These are phyloP conservation scores for Auanema sp. DNA, from an alignment of 2,888 invertebrate genomes.

Conservation along the genomic window DNA sequence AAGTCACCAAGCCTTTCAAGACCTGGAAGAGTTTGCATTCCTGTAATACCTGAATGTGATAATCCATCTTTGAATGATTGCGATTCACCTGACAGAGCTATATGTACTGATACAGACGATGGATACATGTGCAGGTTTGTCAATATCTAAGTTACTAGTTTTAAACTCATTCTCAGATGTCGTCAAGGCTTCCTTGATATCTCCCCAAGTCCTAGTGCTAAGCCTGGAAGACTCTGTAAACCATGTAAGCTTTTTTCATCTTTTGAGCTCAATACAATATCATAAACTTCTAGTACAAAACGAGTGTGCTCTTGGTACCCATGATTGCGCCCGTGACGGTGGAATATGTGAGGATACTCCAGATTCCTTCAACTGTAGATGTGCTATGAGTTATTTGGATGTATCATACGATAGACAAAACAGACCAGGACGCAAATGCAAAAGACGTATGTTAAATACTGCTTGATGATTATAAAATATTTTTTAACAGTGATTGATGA, in stretches of 20 bases:
- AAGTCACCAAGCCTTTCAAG: conserved; percentile 45
- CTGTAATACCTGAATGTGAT: conserved; percentile 58
- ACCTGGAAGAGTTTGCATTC: conserved; percentile 52
- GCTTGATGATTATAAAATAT: background rate
- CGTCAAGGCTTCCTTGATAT: conserved; percentile 61
- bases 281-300: conserved; percentile 50
- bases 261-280: background rate
- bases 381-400: conserved; percentile 61
- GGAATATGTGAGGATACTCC: conserved; percentile 64
- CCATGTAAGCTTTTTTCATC: conserved; percentile 34
- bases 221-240: conserved; percentile 63
- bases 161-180: conserved; percentile 20
- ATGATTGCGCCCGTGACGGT: conserved; percentile 57
- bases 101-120: conserved; percentile 61
- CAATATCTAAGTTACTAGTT: no score
- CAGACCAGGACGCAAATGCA: conserved; percentile 63
- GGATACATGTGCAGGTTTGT: conserved; percentile 57
- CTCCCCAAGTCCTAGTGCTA: conserved; percentile 51
- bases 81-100: conserved; percentile 53
- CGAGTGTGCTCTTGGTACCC: conserved; percentile 51
- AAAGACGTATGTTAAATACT: conserved; percentile 37
- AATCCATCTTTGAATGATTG: conserved; percentile 60
- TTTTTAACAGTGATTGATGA: conserved; percentile 80
- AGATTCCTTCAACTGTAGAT: conserved; percentile 60
- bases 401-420: conserved; percentile 59